Base-by-base conservation (phyloP, 2,797 vertebrate genomes). In the Liasis olivaceus region DNA sequence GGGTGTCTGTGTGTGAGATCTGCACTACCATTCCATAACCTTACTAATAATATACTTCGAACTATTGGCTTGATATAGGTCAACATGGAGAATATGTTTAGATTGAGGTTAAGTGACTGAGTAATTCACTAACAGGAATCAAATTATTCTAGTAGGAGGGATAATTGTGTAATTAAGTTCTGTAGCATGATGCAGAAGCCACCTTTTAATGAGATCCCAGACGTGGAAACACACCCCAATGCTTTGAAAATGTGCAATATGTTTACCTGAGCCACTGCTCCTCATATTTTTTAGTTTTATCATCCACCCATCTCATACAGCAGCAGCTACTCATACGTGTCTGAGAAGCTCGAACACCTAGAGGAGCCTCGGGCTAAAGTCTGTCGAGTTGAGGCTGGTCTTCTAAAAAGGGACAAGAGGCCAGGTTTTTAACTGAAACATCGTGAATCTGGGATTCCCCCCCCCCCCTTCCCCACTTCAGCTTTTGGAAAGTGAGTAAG, bases 141-240 rank as follows among this genome's bases (percentile, higher is more conserved):
- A 60, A 42, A 84, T 66, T 64, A 89, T 64, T 84, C 15, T 31
- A 66, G 24, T 64, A 58, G 60, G 66, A 28, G 93, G 93, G 93
- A 90, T 96, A 93, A 93, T 85, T 87, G 77, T 63, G 69, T 63
- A 14, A 87, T 89, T 51, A 93, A 54, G 42, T 85, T 88, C 88
- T 28, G 63, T 85, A 54, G 72, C 81, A 90, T 91, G 94, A 92
- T 95, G 60, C 24, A 59, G 31, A 6, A n/a, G 31, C 77, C 77
- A 66, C 72, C 60, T 94, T 42, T 91, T 95, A 94, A 94, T 1
- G 0, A 92, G 0, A 93, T 28, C 58, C 51, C 96, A 93, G 93
- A 96, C 96, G 93, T 93, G 58, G 86, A 93, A 93, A 88, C 85
- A 90, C 92, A 93, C 59, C 90, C 91, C 66, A 91, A 22, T 90